Evolutionary conservation across 2,888 invertebrate species (phyloP).

Genomic region (Synanthedon vespiformis): DNA sequence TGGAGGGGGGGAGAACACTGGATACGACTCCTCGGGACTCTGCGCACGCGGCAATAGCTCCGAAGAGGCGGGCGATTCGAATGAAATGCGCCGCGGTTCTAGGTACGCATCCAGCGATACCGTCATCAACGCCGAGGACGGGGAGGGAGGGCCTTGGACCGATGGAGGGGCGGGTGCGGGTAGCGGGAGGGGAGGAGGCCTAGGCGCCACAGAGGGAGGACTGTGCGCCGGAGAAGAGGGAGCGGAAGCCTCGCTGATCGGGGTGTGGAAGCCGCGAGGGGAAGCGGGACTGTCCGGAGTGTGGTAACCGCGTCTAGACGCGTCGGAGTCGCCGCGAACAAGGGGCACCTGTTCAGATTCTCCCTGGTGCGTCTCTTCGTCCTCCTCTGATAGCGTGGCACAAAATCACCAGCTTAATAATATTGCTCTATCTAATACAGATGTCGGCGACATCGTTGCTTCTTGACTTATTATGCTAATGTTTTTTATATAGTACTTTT

Average conservation of each 20-base stretch:
- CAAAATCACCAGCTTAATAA: neutral
- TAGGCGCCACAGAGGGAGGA: slow-evolving; percentile 46
- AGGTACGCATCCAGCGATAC: slow-evolving; percentile 87
- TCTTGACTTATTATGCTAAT: neutral
- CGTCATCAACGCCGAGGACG: slow-evolving; percentile 87
- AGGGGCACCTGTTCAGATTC: slow-evolving; percentile 51
- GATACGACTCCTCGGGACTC: slow-evolving; percentile 85
- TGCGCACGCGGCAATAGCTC: slow-evolving; percentile 76
- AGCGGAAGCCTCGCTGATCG: slow-evolving; percentile 72
- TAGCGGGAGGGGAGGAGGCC: slow-evolving; percentile 71
- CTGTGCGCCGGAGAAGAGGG: slow-evolving; percentile 53
- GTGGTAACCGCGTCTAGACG: slow-evolving; percentile 69
- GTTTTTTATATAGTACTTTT: neutral
- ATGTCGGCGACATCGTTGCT: neutral
- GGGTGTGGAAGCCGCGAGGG: slow-evolving; percentile 78
- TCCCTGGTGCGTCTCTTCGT: slow-evolving; percentile 42
- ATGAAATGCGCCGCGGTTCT: slow-evolving; percentile 85
- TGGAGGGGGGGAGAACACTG: slow-evolving; percentile 87
- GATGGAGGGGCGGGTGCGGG: slow-evolving; percentile 32
- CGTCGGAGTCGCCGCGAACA: slow-evolving; percentile 69
- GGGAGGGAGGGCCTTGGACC: slow-evolving; percentile 74
- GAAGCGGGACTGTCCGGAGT: slow-evolving; percentile 50
- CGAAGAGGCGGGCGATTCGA: slow-evolving; percentile 82
- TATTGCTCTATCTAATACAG: neutral
- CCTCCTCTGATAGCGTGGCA: slow-evolving; percentile 28